phyloP scores from a whole-genome alignment of 2,888 invertebrate genomes.

The Macrophya annulata region DNA sequence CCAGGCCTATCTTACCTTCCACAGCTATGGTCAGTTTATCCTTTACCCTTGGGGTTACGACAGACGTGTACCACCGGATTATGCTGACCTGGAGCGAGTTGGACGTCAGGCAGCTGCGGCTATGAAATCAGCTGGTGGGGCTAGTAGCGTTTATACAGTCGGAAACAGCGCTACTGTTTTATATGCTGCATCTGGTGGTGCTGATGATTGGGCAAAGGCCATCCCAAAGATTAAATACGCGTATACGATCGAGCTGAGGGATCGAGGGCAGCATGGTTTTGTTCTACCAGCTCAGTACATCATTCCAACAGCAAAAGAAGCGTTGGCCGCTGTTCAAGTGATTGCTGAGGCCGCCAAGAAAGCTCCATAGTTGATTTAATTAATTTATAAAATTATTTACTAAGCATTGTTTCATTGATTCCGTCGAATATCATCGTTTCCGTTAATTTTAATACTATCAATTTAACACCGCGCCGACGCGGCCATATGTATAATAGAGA shows the following conservation, averaged over 20 bases:
- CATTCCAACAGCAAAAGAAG: slow-evolving; percentile 88
- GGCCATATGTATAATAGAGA: too few species aligned
- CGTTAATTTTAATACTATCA: neutral
- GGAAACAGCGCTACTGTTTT: slow-evolving; percentile 90
- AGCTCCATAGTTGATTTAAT: neutral
- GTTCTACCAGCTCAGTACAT: slow-evolving; percentile 91
- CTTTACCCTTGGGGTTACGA: slow-evolving; percentile 95
- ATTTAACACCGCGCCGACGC: too few species aligned
- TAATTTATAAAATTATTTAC: neutral
- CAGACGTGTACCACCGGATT: slow-evolving; percentile 86
- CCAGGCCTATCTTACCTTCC: slow-evolving; percentile 89
- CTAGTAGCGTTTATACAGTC: slow-evolving; percentile 84
- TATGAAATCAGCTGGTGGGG: slow-evolving; percentile 83
- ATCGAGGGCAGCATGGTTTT: slow-evolving; percentile 92
- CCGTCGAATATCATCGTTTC: neutral
- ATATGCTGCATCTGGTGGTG: slow-evolving; percentile 91
- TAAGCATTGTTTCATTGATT: neutral
- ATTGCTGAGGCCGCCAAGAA: slow-evolving; percentile 81
- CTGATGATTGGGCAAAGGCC: slow-evolving; percentile 96
- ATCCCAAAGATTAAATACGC: slow-evolving; percentile 91
- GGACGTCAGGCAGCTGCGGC: slow-evolving; percentile 87
- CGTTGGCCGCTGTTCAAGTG: slow-evolving; percentile 86
- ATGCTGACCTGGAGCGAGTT: slow-evolving; percentile 86
- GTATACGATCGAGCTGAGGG: slow-evolving; percentile 94
- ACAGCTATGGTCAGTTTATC: slow-evolving; percentile 93